Conservation (phyloP, 2,888 invertebrate species). For the Leptopilina drosophilae region DNA sequence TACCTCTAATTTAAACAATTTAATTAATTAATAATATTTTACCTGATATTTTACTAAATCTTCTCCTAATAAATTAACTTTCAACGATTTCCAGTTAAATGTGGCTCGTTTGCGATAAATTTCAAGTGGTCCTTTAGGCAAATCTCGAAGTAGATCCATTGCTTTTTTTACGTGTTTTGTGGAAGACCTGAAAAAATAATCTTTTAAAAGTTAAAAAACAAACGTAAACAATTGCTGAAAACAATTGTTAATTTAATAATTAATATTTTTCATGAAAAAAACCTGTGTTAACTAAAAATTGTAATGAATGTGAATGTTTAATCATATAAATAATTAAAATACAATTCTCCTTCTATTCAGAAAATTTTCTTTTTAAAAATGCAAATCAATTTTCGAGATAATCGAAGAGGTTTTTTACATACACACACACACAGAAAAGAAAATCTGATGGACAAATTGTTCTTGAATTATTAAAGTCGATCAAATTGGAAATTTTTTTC, state of each 20-base stretch:
- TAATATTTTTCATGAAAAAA: not conserved
- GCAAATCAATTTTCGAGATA: constrained; percentile 26
- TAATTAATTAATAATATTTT: constrained; percentile 55
- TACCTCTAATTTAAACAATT: not conserved
- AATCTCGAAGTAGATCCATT: constrained; percentile 81
- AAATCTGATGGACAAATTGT: not conserved
- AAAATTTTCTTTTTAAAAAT: not conserved
- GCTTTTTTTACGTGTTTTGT: constrained; percentile 48
- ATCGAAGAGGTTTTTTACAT: not conserved
- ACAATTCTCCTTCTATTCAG: not conserved
- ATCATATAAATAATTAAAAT: not conserved
- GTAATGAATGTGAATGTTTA: not conserved
- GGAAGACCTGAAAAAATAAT: constrained; percentile 38
- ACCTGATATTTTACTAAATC: constrained; percentile 89
- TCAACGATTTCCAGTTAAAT: constrained; percentile 93
- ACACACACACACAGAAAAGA: not conserved
- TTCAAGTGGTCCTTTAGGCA: constrained; percentile 88
- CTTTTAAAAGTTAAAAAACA: not conserved
- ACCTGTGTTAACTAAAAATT: no score
- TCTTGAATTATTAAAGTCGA: not conserved
- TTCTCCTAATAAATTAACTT: constrained; percentile 88
- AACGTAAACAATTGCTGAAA: no score
- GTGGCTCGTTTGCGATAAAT: constrained; percentile 87
- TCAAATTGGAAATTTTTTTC: not conserved
- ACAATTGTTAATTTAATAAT: not conserved